phyloP scores from a whole-genome alignment of 1,140 invertebrate species.

The Apocrypta bakeri region DNA sequence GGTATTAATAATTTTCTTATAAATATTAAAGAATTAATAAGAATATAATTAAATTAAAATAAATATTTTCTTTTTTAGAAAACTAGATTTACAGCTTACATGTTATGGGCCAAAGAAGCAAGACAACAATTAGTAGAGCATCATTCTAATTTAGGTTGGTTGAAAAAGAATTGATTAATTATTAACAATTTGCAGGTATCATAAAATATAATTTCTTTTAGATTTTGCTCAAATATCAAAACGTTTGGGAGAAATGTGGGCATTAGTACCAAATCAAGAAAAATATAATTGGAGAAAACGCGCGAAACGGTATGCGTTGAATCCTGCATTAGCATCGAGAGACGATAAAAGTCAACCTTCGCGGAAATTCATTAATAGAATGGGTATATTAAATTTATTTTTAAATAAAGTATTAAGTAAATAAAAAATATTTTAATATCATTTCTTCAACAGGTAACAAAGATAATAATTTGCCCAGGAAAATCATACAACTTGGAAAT shows the following conservation, averaged over 20 bases:
- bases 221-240: slow-evolving; percentile 88
- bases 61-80: slow-evolving; percentile 75
- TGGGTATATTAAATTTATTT: slow-evolving; percentile 61
- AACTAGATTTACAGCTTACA: slow-evolving; percentile 89
- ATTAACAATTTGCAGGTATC: not conserved
- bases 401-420: not conserved
- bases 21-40: slow-evolving; percentile 39
- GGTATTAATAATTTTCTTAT: slow-evolving; percentile 64
- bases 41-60: slow-evolving; percentile 22
- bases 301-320: slow-evolving; percentile 81
- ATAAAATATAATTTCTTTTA: slow-evolving; percentile 63
- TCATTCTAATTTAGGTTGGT: slow-evolving; percentile 83
- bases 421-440: not conserved
- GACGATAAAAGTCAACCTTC: slow-evolving; percentile 70
- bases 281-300: slow-evolving; percentile 84
- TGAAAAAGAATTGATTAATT: no score
- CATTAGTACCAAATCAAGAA: slow-evolving; percentile 79
- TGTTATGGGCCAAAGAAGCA: slow-evolving; percentile 90
- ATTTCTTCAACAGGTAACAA: slow-evolving; percentile 11
- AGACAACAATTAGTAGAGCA: slow-evolving; percentile 82
- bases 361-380: slow-evolving; percentile 74
- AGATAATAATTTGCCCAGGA: slow-evolving; percentile 59
- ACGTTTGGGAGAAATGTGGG: slow-evolving; percentile 88
- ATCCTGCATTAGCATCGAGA: slow-evolving; percentile 66
- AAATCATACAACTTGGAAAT: slow-evolving; percentile 71